Percentiles rank a stretch among this genome's conserved stretches.
phyloP scores from a whole-genome alignment of 1,140 invertebrate species.

The Ridgeia piscesae region DNA sequence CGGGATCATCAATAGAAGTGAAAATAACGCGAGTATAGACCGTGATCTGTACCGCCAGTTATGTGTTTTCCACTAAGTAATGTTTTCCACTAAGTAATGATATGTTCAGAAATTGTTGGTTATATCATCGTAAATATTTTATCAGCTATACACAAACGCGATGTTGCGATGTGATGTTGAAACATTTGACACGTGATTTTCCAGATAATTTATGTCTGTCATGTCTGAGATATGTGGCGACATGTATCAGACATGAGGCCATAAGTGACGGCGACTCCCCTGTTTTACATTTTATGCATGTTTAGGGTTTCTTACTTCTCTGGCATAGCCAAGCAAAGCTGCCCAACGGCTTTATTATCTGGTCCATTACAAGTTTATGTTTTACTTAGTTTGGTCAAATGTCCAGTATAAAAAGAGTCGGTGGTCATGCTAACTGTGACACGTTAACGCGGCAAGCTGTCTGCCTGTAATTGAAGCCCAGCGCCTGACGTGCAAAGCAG shows the following conservation, averaged over 20 bases:
- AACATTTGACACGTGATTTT: not conserved
- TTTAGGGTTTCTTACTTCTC: too few relatives aligned
- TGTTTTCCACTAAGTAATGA: not conserved
- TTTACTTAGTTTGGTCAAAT: too few relatives aligned
- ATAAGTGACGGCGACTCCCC: not conserved
- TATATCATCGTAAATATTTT: not conserved
- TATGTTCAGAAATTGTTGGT: not conserved
- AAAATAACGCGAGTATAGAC: not conserved
- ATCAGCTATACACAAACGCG: not conserved
- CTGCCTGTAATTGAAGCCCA: too few relatives aligned
- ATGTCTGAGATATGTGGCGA: not conserved
- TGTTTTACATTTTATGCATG: not conserved
- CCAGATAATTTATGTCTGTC: not conserved
- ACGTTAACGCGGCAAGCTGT: too few relatives aligned
- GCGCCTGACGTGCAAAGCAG: too few relatives aligned
- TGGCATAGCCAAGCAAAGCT: too few relatives aligned
- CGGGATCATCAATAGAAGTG: not conserved
- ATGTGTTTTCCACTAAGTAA: not conserved
- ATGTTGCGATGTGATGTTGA: too few relatives aligned
- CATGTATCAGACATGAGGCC: not conserved
- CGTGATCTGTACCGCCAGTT: not conserved
- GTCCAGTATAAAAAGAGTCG: too few relatives aligned
- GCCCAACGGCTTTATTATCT: too few relatives aligned
- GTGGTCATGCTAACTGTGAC: too few relatives aligned
- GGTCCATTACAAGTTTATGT: too few relatives aligned